Evolutionary conservation across 2,797 vertebrate species (phyloP).

Genomic region (Aldrovandia affinis): DNA sequence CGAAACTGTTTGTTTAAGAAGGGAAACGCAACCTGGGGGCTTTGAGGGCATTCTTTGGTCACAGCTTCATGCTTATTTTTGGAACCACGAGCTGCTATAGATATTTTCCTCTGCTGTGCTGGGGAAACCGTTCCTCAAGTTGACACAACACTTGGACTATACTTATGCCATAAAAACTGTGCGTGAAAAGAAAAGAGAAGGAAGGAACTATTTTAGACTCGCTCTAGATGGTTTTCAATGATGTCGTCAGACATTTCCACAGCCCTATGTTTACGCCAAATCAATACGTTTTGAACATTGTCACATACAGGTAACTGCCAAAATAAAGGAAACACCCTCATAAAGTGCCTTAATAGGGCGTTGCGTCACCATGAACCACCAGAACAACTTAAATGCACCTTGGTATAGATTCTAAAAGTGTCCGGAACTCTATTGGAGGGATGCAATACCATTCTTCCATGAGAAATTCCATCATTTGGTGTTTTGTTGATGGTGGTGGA

Average conservation of each 20-base stretch:
- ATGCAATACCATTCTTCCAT: too few species aligned
- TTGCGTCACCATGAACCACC: too few species aligned
- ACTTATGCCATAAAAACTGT: not conserved
- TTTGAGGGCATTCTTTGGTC: slow-evolving; percentile 18
- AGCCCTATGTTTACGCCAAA: not conserved
- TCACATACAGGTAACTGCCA: too few species aligned
- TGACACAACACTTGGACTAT: not conserved
- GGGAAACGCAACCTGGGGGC: slow-evolving; percentile 13
- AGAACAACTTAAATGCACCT: too few species aligned
- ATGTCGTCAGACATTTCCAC: not conserved
- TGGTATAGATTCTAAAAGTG: too few species aligned
- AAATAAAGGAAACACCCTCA: too few species aligned
- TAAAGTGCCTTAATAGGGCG: too few species aligned
- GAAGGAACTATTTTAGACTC: not conserved
- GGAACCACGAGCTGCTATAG: slow-evolving; percentile 8
- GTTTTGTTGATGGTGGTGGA: too few species aligned
- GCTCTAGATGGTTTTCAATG: not conserved
- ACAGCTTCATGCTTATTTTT: slow-evolving; percentile 14
- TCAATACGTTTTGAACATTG: not conserved
- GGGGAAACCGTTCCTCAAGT: slow-evolving; percentile 12
- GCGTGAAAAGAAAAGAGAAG: not conserved
- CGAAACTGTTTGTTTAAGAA: slow-evolving; percentile 21
- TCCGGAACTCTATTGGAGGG: too few species aligned
- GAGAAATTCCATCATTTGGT: too few species aligned
- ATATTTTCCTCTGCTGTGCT: slow-evolving; percentile 17